Percentiles rank a stretch among this genome's conserved stretches.
phyloP scores from a whole-genome alignment of 1,140 invertebrate species.

The Epicauta chinensis region DNA sequence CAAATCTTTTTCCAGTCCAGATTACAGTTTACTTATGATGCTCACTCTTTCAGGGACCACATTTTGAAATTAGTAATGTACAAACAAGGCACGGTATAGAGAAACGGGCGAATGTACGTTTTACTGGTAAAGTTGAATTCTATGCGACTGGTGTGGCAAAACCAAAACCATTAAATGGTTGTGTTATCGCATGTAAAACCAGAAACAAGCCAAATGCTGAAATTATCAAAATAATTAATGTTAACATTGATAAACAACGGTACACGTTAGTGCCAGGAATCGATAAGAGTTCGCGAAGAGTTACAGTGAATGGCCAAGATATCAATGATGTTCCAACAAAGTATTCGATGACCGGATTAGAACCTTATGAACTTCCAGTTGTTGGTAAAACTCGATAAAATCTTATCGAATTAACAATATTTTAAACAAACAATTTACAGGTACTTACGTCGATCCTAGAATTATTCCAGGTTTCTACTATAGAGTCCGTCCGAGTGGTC shows the following conservation, averaged over 20 bases:
- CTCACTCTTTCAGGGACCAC: constrained; percentile 46
- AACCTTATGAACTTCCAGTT: constrained; percentile 65
- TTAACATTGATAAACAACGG: constrained; percentile 51
- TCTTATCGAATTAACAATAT: constrained; percentile 1
- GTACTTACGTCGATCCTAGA: constrained; percentile 67
- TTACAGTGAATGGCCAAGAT: constrained; percentile 52
- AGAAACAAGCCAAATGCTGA: constrained; percentile 44
- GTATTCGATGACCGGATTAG: constrained; percentile 61
- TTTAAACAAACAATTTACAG: constrained; percentile 39
- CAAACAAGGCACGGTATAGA: constrained; percentile 46
- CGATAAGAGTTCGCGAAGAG: constrained; percentile 51
- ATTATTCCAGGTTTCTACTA: constrained; percentile 69
- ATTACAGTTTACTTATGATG: constrained; percentile 34
- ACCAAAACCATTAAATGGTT: constrained; percentile 51
- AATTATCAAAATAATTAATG: constrained; percentile 51
- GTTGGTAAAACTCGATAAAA: constrained; percentile 50
- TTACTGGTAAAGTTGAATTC: constrained; percentile 61
- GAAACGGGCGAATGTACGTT: constrained; percentile 56
- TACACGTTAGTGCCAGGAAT: constrained; percentile 58
- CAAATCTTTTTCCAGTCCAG: constrained; percentile 17
- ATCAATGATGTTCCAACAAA: constrained; percentile 60
- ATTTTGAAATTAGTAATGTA: constrained; percentile 45
- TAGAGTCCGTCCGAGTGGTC: constrained; percentile 57
- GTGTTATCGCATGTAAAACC: constrained; percentile 49
- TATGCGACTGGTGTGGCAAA: constrained; percentile 54